These are phyloP conservation scores for Opisthograptis luteolata DNA, from an alignment of 2,888 invertebrate genomes.

Conservation along the genomic window DNA sequence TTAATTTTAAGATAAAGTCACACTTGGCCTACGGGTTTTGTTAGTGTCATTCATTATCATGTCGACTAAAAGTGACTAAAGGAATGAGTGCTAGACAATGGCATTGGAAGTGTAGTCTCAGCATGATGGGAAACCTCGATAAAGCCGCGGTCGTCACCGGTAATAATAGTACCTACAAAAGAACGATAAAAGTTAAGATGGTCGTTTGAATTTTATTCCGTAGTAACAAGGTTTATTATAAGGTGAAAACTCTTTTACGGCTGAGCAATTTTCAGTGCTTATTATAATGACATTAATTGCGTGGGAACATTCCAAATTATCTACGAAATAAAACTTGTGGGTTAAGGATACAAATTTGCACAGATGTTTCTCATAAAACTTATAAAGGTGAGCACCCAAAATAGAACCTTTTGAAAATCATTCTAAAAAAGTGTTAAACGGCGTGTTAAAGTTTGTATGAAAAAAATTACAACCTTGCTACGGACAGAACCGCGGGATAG, in stretches of 20 bases:
- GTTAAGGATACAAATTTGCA: background rate
- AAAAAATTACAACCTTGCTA: too few relatives aligned
- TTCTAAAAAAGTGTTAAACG: too few relatives aligned
- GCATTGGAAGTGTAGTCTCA: background rate
- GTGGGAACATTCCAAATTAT: background rate
- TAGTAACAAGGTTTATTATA: conserved; percentile 21
- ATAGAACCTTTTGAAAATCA: too few relatives aligned
- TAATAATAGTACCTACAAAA: conserved; percentile 7
- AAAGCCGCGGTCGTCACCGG: conserved; percentile 10
- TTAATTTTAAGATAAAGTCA: too few relatives aligned
- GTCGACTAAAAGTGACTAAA: too few relatives aligned
- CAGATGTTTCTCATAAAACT: too few relatives aligned
- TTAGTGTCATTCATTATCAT: too few relatives aligned
- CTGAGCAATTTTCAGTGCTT: conserved; percentile 4
- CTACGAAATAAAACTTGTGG: background rate
- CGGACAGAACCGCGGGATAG: too few relatives aligned
- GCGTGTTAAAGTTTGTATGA: too few relatives aligned
- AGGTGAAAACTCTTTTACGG: conserved; percentile 18
- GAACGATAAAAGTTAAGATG: conserved; percentile 17
- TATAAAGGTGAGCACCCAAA: too few relatives aligned
- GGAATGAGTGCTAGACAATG: too few relatives aligned
- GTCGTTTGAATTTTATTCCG: conserved; percentile 20
- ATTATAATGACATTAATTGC: conserved; percentile 15
- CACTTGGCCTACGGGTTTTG: too few relatives aligned
- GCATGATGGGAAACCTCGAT: conserved; percentile 7